Evolutionary conservation across 64 coral and sea anemone genomes (phyloP).

Genomic region (Orbicella faveolata): DNA sequence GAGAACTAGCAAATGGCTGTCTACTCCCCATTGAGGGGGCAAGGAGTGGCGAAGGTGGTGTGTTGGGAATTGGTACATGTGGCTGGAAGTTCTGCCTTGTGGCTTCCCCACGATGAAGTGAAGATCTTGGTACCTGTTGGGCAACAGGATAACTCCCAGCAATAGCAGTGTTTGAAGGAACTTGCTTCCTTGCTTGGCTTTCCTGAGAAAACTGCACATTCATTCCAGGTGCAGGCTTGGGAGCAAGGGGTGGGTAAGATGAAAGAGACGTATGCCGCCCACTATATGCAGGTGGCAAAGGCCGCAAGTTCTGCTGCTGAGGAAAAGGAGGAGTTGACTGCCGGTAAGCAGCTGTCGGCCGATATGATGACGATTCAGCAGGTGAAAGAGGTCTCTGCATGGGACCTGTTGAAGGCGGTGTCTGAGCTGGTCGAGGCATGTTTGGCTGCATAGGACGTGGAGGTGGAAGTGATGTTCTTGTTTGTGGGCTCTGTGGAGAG

Average conservation of each 20-base stretch:
- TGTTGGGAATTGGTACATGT: not conserved
- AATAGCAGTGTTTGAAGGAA: not conserved
- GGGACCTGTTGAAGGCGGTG: conserved; percentile 10
- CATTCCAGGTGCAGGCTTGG: conserved; percentile 46
- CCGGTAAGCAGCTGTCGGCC: not conserved
- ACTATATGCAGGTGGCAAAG: conserved; percentile 29
- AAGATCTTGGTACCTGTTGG: not conserved
- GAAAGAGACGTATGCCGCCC: not conserved
- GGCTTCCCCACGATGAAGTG: not conserved
- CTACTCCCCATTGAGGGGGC: not conserved
- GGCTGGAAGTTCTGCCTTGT: conserved; percentile 4
- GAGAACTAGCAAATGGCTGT: conserved; percentile 24
- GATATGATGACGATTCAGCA: conserved; percentile 8
- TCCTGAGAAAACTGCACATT: conserved; percentile 24
- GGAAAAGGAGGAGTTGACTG: conserved; percentile 14
- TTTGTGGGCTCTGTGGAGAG: not conserved
- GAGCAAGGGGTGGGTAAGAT: conserved; percentile 18
- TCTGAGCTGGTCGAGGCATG: conserved; percentile 3
- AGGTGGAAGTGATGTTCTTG: not conserved
- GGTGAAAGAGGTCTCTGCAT: conserved; percentile 30
- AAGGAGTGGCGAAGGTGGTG: not conserved
- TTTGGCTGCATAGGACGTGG: conserved; percentile 8
- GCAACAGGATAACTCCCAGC: not conserved
- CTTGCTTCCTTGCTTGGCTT: conserved; percentile 1
- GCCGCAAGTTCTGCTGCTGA: conserved; percentile 26